These are phyloP conservation scores for Hoplias malabaricus DNA, from an alignment of 2,113 vertebrate species.

Conservation along the genomic window DNA sequence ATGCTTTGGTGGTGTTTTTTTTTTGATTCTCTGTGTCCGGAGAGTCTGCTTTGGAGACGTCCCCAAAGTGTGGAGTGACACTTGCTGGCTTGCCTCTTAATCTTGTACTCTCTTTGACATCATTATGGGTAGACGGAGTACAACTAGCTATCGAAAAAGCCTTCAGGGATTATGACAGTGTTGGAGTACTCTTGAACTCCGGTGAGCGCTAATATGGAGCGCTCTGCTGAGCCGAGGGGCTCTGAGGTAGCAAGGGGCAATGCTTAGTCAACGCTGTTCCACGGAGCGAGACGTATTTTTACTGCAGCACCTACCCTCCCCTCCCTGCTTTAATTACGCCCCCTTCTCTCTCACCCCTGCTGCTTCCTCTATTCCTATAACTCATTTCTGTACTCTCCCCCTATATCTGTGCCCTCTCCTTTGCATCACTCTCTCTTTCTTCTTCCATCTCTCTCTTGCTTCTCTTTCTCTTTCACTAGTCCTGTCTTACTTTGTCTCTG, in stretches of 20 bases:
- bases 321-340: neutral
- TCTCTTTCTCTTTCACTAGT: neutral
- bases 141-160: neutral
- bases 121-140: neutral
- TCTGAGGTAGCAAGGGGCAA: neutral
- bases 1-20: neutral
- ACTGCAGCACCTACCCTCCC: constrained; percentile 24
- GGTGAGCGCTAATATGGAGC: neutral
- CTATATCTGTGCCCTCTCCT: neutral
- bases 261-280: constrained; percentile 36
- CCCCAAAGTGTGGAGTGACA: constrained; percentile 2
- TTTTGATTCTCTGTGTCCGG: neutral
- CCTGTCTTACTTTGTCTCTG: too few relatives aligned
- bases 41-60: neutral
- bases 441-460: neutral
- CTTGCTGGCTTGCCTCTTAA: constrained; percentile 18
- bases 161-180: neutral
- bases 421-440: neutral
- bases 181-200: neutral
- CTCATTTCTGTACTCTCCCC: neutral
- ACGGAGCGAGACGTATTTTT: constrained; percentile 18
- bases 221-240: neutral
- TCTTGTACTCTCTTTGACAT: neutral
- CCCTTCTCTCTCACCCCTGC: neutral
- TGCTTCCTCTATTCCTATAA: neutral